A percentile compares a stretch with the other conserved stretches of the same genome.
These are phyloP conservation scores for Agrochola litura DNA, from an alignment of 2,888 invertebrate genomes.

Conservation along the genomic window DNA sequence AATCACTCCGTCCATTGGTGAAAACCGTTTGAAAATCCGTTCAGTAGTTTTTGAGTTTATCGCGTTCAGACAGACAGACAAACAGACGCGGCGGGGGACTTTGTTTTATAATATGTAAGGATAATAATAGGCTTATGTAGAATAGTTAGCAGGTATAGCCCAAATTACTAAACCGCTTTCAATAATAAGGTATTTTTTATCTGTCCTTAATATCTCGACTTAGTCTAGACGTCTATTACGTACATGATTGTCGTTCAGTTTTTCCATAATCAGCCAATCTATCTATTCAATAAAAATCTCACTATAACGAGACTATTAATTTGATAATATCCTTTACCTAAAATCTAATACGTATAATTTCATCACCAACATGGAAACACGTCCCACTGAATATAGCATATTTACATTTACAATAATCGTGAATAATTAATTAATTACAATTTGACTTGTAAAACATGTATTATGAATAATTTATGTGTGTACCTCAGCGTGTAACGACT, in stretches of 20 bases:
- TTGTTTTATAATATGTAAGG: too few species aligned
- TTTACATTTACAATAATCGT: conserved; percentile 35
- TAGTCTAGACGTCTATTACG: not conserved
- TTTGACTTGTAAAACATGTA: conserved; percentile 57
- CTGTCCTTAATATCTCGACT: too few species aligned
- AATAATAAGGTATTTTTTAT: not conserved
- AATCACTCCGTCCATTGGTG: too few species aligned
- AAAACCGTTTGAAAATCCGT: too few species aligned
- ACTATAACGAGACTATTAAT: not conserved
- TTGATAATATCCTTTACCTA: not conserved
- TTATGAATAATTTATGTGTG: conserved; percentile 51
- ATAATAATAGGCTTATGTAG: too few species aligned
- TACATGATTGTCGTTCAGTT: not conserved
- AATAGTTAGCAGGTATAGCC: not conserved
- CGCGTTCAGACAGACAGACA: too few species aligned
- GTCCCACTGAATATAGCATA: conserved; percentile 14
- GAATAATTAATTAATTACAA: conserved; percentile 45
- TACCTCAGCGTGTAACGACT: conserved; percentile 15
- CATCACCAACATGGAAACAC: conserved; percentile 7
- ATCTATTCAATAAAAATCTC: not conserved
- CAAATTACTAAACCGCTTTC: not conserved
- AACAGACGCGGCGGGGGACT: too few species aligned
- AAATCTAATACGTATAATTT: not conserved
- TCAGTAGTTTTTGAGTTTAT: too few species aligned
- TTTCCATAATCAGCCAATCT: not conserved